A percentile compares a stretch with the other conserved stretches of the same genome.
Conservation (phyloP, 2,888 invertebrate species). For the Mythimna impura region DNA sequence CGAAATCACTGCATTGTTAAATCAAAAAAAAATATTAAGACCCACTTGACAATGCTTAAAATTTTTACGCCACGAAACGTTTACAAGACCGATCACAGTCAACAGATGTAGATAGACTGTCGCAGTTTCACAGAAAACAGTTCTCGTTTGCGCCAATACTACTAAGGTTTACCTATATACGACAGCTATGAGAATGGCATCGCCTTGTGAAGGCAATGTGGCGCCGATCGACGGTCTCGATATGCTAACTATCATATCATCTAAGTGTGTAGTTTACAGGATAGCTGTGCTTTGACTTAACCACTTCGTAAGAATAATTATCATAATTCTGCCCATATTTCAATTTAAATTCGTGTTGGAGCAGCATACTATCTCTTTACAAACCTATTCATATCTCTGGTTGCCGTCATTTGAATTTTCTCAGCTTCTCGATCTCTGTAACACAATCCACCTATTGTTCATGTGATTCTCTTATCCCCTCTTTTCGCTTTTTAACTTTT, state of each 20-base stretch:
- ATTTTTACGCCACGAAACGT: too few species aligned
- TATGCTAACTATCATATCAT: background rate
- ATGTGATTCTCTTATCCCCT: background rate
- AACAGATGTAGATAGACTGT: background rate
- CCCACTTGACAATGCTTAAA: too few species aligned
- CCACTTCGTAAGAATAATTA: too few species aligned
- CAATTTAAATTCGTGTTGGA: too few species aligned
- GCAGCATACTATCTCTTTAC: too few species aligned
- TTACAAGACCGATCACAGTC: background rate
- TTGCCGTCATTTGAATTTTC: too few species aligned
- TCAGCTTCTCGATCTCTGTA: background rate
- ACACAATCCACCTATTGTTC: background rate
- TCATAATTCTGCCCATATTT: too few species aligned
- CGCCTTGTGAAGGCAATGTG: background rate
- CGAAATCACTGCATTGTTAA: too few species aligned
- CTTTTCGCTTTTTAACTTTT: background rate
- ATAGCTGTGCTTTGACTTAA: too few species aligned
- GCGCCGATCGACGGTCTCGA: constrained; percentile 8
- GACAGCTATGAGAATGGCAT: constrained; percentile 1
- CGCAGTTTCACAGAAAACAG: constrained; percentile 13
- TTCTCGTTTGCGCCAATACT: background rate
- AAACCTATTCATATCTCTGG: too few species aligned
- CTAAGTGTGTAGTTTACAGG: background rate
- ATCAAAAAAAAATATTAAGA: too few species aligned
- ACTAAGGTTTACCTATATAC: background rate